phyloP scores from a whole-genome alignment of 2,113 vertebrate species.

The Erinaceus europaeus region DNA sequence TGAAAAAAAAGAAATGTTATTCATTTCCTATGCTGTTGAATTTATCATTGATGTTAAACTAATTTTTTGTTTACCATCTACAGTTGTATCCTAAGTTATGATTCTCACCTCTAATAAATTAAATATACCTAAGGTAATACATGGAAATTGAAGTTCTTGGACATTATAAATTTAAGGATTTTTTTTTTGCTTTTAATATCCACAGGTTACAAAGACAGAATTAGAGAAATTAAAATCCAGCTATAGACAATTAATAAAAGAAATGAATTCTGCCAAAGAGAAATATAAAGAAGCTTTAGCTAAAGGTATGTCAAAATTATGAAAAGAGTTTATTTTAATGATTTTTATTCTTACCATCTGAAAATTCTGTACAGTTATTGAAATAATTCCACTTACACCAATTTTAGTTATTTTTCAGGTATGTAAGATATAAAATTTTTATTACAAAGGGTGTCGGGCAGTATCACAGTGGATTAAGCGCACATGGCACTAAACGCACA shows the following conservation, averaged over 20 bases:
- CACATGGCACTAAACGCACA: too few species aligned
- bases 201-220: conserved; percentile 94
- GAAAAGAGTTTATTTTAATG: conserved; percentile 28
- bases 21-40: too few species aligned
- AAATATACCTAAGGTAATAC: neutral
- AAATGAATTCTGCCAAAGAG: conserved; percentile 93
- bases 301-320: conserved; percentile 88
- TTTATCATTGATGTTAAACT: neutral
- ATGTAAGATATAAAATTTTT: too few species aligned
- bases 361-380: neutral
- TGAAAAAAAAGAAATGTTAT: too few species aligned
- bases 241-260: conserved; percentile 94
- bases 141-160: conserved; percentile 38
- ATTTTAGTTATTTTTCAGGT: too few species aligned
- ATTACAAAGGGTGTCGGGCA: too few species aligned
- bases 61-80: conserved; percentile 9
- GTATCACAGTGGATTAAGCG: too few species aligned
- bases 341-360: conserved; percentile 12
- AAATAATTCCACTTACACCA: conserved; percentile 23
- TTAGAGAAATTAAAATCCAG: conserved; percentile 94
- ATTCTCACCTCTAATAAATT: neutral
- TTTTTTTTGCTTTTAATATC: conserved; percentile 60
- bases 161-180: conserved; percentile 6
- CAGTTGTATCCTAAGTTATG: conserved; percentile 23
- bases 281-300: conserved; percentile 94